A percentile compares a stretch with the other conserved stretches of the same genome.
phyloP scores from a whole-genome alignment of 2,797 vertebrate genomes.

The Tokudaia muenninki region DNA sequence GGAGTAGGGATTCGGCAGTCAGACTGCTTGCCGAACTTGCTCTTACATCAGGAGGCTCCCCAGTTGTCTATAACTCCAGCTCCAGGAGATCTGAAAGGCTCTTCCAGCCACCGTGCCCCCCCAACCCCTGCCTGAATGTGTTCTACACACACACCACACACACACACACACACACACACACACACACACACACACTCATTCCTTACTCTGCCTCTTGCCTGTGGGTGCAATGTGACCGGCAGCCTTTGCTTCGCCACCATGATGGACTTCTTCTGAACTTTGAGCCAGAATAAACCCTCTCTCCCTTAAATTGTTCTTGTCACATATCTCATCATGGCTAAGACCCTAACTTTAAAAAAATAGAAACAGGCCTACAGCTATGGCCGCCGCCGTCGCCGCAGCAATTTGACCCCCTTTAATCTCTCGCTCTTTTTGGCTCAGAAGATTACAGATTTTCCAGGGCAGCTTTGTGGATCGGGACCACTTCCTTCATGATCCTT shows the following conservation, averaged over 20 bases:
- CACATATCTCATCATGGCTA: not conserved
- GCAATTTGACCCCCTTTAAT: slow-evolving; percentile 91
- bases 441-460: slow-evolving; percentile 98
- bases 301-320: not conserved
- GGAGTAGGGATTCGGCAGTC: not conserved
- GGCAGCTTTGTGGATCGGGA: slow-evolving; percentile 95
- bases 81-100: not conserved
- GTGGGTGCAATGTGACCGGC: accelerated
- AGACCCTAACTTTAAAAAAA: not conserved
- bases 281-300: not conserved
- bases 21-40: too few species aligned
- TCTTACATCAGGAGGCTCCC: not conserved
- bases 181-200: not conserved
- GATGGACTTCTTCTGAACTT: not conserved
- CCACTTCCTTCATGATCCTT: slow-evolving; percentile 99
- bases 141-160: too few species aligned
- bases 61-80: not conserved
- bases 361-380: not conserved
- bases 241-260: not conserved
- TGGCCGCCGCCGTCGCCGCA: slow-evolving; percentile 66
- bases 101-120: too few species aligned
- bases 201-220: not conserved
- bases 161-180: too few species aligned
- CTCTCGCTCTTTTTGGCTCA: slow-evolving; percentile 93
- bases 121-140: too few species aligned